Evolutionary conservation across 1,140 invertebrate species (phyloP), one percentile per base, ranked within the genome.

Genomic region (Drosophila ananassae): DNA sequence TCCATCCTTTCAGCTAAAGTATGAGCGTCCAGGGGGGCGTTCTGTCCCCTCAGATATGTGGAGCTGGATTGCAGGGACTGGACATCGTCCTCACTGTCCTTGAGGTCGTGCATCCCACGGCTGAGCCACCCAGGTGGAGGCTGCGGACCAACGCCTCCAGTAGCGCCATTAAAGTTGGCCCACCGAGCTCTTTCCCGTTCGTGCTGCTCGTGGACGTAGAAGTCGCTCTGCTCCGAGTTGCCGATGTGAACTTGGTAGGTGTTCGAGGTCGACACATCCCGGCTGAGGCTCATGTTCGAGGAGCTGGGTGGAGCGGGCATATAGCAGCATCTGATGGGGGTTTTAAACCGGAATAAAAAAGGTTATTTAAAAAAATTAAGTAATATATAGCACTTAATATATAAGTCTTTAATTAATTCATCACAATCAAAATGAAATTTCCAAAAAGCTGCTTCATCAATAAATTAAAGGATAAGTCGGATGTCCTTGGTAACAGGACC

Each of bases 1-100:
- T 92, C 89, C 78, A 95, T 95, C 44, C 94, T 92, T 83, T 95
- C 94, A 4, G 94, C 94, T 21, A 95, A 76, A 37, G 94, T 93
- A 2, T 93, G 92, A 0, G 94, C 92, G 66, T 95, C 94, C 2
- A 95, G 75, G 2, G 94, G 94, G 7, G 94, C 93, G 83, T 95
- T 95, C 77, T 96, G 95, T 6, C 95, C 95, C 41, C 95, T 89
- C 17, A 95, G 82, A 77, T 93, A 94, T 22, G 92, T 93, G 37
- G 94, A 94, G 4, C 74, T 79, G n/a, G 85, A 93, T 3, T 91
- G 91, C 64, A 93, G 84, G 0, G 92, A 93, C 9, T 90, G 75
- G 0, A 77, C 68, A 68, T 92, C 91, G 21, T 92, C 91, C 66
- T 91, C 91, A 67, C 90, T 92, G 41, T 92, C 90, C 69, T 91